Percentiles rank a stretch among this genome's conserved stretches.
Evolutionary conservation across 2,888 invertebrate genomes (phyloP).

Genomic region (Lasioglossum figueresi): DNA sequence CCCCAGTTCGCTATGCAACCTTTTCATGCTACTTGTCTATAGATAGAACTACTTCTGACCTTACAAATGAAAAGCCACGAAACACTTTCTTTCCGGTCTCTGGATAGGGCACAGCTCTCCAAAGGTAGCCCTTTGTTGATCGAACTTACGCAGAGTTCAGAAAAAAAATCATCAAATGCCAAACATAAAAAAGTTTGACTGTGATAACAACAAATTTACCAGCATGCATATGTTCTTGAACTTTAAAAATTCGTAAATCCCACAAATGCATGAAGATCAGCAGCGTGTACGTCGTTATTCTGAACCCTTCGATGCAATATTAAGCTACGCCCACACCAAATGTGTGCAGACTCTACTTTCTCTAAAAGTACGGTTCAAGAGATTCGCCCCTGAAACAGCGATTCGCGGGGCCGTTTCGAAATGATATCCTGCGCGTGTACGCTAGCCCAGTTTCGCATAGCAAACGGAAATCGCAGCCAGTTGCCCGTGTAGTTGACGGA

Average conservation of each 20-base stretch:
- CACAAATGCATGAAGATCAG: background rate
- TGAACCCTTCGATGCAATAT: background rate
- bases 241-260: background rate
- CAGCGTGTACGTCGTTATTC: background rate
- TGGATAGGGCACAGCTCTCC: background rate
- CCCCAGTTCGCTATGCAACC: slow-evolving; percentile 21
- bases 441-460: background rate
- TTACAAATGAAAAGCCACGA: background rate
- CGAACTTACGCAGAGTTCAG: background rate
- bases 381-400: background rate
- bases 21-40: slow-evolving; percentile 29
- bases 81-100: background rate
- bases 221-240: background rate
- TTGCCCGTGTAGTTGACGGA: background rate
- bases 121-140: background rate
- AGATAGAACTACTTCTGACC: slow-evolving; percentile 34
- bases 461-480: background rate
- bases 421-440: background rate
- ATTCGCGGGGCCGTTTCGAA: background rate
- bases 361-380: background rate
- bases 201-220: background rate
- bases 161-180: background rate
- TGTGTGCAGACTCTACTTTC: background rate
- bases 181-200: background rate
- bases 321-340: background rate